Evolutionary conservation across 1,140 invertebrate genomes (phyloP), one percentile per base, ranked within the genome.

Genomic region (Chlorops oryzae): DNA sequence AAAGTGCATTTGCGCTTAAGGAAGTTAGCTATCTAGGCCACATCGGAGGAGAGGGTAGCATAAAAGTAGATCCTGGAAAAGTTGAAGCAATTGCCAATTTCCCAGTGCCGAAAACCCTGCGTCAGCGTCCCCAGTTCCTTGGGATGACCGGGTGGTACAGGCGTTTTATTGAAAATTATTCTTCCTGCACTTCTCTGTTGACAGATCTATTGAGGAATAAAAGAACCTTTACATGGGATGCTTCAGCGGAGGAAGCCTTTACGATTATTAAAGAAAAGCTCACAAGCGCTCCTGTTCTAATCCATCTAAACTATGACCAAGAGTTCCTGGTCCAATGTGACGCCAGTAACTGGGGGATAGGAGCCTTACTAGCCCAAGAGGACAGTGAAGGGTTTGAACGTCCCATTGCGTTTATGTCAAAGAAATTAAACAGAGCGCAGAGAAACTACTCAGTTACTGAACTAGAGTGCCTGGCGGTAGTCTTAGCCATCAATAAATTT

Each of bases 371-470:
- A n/a, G 39, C 34, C 23, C 52, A 57, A 38, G 22, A 28, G 12
- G 20, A 38, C 3, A 13, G 45, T n/a, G 46, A 55, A 17, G 47
- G 46, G 1, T 18, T 13, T 1, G 59, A 65, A 47, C 20, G 17
- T 18, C 63, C 62, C 3, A 59, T 77, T 12, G 63, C 62, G 5
- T 74, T 67, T 53, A 54, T 63, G 6, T 73, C 73, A 40, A 48
- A 63, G 15, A 62, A 59, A 34, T 45, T 78, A 13, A 62, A 46
- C 22, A 47, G 52, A 5, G 49, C 57, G 1, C 75, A 80, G 61
- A 50, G 45, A 10, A 67, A 69, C 15, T 78, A 74, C 41, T 53
- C 52, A 0, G 63, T 62, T 13, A 69, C 70, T 1, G 73, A 78
- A 57, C n/a, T n/a, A n/a, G n/a, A n/a, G n/a, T n/a, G n/a, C n/a